These are phyloP conservation scores for Tigriopus japonicus DNA, from an alignment of 1,140 invertebrate species.

Conservation along the genomic window DNA sequence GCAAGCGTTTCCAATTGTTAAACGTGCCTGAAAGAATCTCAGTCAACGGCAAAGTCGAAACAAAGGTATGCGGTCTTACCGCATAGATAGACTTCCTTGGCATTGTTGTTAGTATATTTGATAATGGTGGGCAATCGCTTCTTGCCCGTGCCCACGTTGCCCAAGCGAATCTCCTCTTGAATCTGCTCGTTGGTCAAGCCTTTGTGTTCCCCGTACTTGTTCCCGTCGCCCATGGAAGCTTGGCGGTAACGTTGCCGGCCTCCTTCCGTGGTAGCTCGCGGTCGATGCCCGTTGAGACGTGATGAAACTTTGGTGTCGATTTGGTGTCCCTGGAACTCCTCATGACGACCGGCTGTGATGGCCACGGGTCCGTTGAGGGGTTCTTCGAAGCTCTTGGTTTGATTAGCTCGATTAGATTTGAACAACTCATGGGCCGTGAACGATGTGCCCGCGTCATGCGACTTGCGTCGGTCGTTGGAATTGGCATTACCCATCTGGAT, in stretches of 20 bases:
- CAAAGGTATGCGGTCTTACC: not conserved
- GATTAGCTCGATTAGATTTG: no score
- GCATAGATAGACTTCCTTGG: not conserved
- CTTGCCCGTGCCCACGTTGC: not conserved
- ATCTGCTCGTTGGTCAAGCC: not conserved
- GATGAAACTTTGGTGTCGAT: no score
- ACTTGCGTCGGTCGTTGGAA: slow-evolving; percentile 3
- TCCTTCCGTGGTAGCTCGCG: not conserved
- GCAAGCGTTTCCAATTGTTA: slow-evolving; percentile 16
- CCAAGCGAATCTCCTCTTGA: not conserved
- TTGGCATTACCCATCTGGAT: slow-evolving; percentile 5
- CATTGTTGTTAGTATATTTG: not conserved
- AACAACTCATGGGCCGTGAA: no score
- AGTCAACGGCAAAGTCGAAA: not conserved
- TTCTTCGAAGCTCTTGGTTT: no score
- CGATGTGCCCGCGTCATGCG: not conserved
- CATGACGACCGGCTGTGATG: no score
- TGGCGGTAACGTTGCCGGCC: not conserved
- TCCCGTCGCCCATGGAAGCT: not conserved
- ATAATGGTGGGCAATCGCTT: not conserved
- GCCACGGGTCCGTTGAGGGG: no score
- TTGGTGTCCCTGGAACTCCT: no score
- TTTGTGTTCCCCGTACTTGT: not conserved
- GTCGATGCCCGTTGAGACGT: not conserved
- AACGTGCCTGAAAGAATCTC: slow-evolving; percentile 13